These are phyloP conservation scores for Drosophila pullipes DNA, from an alignment of 2,888 invertebrate genomes.

Conservation along the genomic window DNA sequence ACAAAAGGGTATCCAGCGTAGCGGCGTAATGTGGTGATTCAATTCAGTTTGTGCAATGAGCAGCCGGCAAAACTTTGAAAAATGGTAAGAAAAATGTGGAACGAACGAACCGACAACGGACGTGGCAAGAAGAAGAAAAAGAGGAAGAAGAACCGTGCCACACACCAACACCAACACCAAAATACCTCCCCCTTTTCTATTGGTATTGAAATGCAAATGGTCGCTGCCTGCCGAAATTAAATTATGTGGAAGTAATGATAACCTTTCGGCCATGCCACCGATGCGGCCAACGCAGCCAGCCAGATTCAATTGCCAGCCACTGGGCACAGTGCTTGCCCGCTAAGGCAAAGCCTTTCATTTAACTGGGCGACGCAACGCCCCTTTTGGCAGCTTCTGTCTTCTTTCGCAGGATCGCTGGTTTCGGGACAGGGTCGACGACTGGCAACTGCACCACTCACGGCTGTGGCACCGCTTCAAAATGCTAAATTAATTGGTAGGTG, in stretches of 20 bases:
- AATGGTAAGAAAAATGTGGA: slow-evolving; percentile 60
- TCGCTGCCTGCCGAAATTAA: slow-evolving; percentile 80
- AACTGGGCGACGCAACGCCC: slow-evolving; percentile 76
- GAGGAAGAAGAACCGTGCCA: not conserved
- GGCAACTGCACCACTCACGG: slow-evolving; percentile 55
- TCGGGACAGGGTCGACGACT: slow-evolving; percentile 10
- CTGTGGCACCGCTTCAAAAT: slow-evolving; percentile 47
- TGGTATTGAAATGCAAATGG: slow-evolving; percentile 81
- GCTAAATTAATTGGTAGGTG: slow-evolving; percentile 77
- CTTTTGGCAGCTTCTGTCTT: slow-evolving; percentile 74
- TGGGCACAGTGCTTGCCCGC: slow-evolving; percentile 4
- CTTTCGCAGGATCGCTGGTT: not conserved
- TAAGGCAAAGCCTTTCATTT: slow-evolving; percentile 44
- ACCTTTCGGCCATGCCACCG: slow-evolving; percentile 69
- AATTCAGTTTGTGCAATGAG: slow-evolving; percentile 79
- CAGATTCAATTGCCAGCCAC: slow-evolving; percentile 60
- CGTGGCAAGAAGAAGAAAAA: not conserved
- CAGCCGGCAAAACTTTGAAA: slow-evolving; percentile 74
- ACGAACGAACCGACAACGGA: slow-evolving; percentile 23
- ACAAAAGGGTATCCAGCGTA: slow-evolving; percentile 52
- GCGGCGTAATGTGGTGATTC: slow-evolving; percentile 68
- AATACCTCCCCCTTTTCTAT: slow-evolving; percentile 15
- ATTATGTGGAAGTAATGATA: slow-evolving; percentile 82
- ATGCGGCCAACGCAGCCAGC: slow-evolving; percentile 49
- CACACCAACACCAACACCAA: not conserved